These are phyloP conservation scores for Alcedo atthis DNA, from an alignment of 2,797 vertebrate species.

Conservation along the genomic window DNA sequence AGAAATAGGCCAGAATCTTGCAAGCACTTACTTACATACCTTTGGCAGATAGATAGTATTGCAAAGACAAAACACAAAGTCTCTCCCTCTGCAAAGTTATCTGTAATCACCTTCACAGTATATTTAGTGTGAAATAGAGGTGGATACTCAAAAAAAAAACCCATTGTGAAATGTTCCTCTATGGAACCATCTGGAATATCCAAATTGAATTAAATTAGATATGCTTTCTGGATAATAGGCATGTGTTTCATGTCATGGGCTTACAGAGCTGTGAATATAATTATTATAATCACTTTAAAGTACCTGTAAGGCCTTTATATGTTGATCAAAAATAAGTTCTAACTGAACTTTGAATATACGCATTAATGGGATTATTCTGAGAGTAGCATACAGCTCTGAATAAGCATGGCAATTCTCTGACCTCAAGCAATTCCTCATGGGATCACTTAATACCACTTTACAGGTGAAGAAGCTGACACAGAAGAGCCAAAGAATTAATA, in stretches of 20 bases:
- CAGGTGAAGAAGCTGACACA: slow-evolving; percentile 33
- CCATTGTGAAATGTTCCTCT: background rate
- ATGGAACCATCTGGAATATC: background rate
- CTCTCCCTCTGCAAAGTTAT: background rate
- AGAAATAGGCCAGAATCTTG: background rate
- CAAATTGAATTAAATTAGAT: slow-evolving; percentile 9
- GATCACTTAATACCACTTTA: slow-evolving; percentile 43
- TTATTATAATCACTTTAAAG: slow-evolving; percentile 17
- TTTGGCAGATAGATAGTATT: background rate
- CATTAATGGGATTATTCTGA: slow-evolving; percentile 37
- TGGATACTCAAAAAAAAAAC: background rate
- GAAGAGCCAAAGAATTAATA: slow-evolving; percentile 16
- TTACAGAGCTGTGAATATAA: background rate
- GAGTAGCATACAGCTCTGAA: slow-evolving; percentile 15
- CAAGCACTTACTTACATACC: background rate
- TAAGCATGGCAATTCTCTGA: slow-evolving; percentile 17
- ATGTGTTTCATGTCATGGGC: background rate
- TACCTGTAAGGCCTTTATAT: background rate
- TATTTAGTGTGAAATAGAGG: background rate
- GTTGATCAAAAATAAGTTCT: slow-evolving; percentile 43
- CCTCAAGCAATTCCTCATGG: slow-evolving; percentile 9
- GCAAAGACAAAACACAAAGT: background rate
- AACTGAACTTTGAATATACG: slow-evolving; percentile 8
- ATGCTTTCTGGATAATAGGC: background rate
- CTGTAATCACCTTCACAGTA: background rate